Conservation (phyloP, 1,140 invertebrate genomes). For the Diorhabda sublineata region DNA sequence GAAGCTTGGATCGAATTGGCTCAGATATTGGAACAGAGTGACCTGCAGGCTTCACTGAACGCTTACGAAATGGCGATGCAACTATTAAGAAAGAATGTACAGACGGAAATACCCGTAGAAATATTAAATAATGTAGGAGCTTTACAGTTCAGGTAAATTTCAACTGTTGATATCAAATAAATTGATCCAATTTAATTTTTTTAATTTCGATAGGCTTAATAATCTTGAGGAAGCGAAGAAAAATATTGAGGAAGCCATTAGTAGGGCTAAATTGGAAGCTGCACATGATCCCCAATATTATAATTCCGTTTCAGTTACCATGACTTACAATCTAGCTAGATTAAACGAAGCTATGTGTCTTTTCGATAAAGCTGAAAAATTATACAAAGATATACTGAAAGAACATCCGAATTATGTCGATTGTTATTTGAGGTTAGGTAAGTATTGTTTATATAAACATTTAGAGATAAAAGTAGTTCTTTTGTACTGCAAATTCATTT, state of each 20-base stretch:
- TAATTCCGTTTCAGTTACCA: conserved; percentile 94
- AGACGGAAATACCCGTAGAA: conserved; percentile 94
- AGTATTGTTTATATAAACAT: background rate
- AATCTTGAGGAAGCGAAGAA: conserved; percentile 80
- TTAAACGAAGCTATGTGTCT: conserved; percentile 89
- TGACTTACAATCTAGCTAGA: conserved; percentile 93
- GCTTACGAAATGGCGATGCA: conserved; percentile 92
- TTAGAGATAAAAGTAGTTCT: background rate
- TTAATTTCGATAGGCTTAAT: conserved; percentile 57
- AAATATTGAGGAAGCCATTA: conserved; percentile 82
- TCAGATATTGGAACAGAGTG: conserved; percentile 94
- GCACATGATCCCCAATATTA: conserved; percentile 91
- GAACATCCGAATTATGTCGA: conserved; percentile 99
- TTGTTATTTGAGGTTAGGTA: conserved; percentile 68
- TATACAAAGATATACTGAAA: conserved; percentile 95
- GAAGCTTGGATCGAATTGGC: conserved; percentile 99
- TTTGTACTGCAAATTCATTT: background rate
- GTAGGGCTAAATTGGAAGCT: conserved; percentile 74
- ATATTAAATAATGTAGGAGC: conserved; percentile 98
- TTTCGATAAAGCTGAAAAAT: conserved; percentile 93
- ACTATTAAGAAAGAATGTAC: conserved; percentile 89
- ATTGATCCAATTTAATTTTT: background rate
- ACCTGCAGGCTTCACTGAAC: conserved; percentile 80
- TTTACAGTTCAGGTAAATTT: conserved; percentile 72
- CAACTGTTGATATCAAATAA: background rate